A percentile compares a stretch with the other conserved stretches of the same genome.
These are phyloP conservation scores for Chaetogeoica ovagalla DNA, from an alignment of 2,888 invertebrate species.

Conservation along the genomic window DNA sequence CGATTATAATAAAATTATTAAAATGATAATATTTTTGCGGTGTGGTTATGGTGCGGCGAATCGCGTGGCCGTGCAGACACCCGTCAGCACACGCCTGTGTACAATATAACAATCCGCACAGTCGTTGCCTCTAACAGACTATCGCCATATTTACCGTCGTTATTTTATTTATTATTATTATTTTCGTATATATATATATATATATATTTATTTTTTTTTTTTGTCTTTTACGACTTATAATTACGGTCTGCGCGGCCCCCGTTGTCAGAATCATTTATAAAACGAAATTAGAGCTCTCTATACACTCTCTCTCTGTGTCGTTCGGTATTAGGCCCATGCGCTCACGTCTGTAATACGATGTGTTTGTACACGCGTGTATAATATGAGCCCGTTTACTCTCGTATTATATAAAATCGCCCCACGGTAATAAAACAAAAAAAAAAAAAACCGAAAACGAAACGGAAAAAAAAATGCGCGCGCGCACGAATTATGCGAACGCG, in stretches of 20 bases:
- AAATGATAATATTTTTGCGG: no score
- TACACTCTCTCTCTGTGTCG: neutral
- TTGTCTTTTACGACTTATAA: conserved; percentile 44
- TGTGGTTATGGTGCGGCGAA: no score
- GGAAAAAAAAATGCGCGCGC: no score
- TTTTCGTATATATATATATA: no score
- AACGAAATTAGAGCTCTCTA: conserved; percentile 33
- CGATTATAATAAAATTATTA: no score
- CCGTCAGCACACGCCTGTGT: no score
- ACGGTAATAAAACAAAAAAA: conserved; percentile 20
- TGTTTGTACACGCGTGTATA: neutral
- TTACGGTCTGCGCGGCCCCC: conserved; percentile 17
- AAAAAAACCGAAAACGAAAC: neutral
- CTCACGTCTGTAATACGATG: neutral
- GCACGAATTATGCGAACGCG: neutral
- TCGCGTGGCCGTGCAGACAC: no score
- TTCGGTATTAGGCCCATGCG: neutral
- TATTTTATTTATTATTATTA: no score
- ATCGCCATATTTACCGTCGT: neutral
- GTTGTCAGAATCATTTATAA: conserved; percentile 27
- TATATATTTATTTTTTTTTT: conserved; percentile 3
- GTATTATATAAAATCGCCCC: neutral
- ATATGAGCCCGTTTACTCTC: no score
- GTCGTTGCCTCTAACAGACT: no score
- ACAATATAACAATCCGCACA: no score